Evolutionary conservation across 2,888 invertebrate species (phyloP), one percentile per base, ranked within the genome.

Genomic region (Dichetophora obliterata): DNA sequence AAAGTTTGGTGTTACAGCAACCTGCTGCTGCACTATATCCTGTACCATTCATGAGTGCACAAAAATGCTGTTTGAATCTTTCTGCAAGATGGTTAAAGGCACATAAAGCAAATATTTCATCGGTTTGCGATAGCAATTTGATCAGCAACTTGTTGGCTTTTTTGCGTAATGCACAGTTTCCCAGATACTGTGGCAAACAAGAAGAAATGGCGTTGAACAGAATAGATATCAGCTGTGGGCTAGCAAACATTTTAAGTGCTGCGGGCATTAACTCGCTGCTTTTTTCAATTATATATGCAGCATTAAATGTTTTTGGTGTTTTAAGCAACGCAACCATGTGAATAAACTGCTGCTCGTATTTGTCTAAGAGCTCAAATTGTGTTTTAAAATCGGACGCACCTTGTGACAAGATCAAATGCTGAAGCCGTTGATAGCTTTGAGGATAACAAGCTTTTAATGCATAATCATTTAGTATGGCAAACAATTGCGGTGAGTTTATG

Each of bases 41-140:
- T 14, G 24, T 50, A 5, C 85, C 85, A 78, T 86, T 84, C 81
- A 88, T 82, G 19, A 89, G 77, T 6, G 82, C 81, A 27, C 85
- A 86, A 66, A 88, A 87, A 66, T 85, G 87, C 0, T 78, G 78
- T 37, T 86, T 85, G 63, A 87, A 82, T 1, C 83, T 81, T 3
- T 80, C 81, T 8, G 81, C 80, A 2, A 86, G 76, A 68, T 83
- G 81, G 3, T 82, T 81, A 75, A 87, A 85, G 0, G 80, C 77
- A 19, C 77, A 14, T 5, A 50, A 24, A 24, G 54, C 52, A 14
- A 22, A 14, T 1, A n/a, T 34, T 74, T 52, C 65, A 6, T 52
- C 9, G 19, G 65, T 4, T 8, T 87, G 75, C 2, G 83, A 82
- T 3, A 89, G 74, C 8, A 89, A 78, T 0, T 82, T 82, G 1